Evolutionary conservation across 2,797 vertebrate species (phyloP).

Genomic region (Lateolabrax maculatus): DNA sequence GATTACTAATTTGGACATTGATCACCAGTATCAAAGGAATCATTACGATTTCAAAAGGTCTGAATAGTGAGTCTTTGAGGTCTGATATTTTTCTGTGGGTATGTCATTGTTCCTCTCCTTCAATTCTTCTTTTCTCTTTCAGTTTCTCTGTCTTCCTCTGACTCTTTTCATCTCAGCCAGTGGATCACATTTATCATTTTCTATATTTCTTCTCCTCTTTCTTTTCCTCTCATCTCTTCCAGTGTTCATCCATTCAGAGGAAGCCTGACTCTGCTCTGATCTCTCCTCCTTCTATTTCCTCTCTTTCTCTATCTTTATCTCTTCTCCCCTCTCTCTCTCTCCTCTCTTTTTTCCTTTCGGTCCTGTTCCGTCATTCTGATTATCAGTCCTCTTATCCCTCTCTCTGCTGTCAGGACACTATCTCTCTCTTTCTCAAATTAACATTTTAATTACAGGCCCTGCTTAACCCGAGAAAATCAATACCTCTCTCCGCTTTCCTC

Average conservation of each 20-base stretch:
- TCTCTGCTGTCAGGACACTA: conserved; percentile 96
- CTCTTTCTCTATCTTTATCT: not conserved
- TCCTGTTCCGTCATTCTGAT: conserved; percentile 77
- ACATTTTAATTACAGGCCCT: conserved; percentile 99
- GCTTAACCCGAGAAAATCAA: conserved; percentile 96
- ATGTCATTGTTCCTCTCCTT: conserved; percentile 10
- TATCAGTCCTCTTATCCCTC: conserved; percentile 95
- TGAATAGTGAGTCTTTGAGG: not conserved
- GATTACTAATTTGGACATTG: not conserved
- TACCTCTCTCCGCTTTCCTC: conserved; percentile 88
- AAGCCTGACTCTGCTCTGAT: not conserved
- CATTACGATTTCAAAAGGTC: not conserved
- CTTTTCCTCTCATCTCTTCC: conserved; percentile 53
- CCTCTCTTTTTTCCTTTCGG: conserved; percentile 64
- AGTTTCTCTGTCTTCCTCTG: not conserved
- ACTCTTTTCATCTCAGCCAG: conserved; percentile 13
- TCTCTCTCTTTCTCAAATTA: conserved; percentile 99
- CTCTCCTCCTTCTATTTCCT: conserved; percentile 2
- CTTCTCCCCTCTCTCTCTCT: conserved; percentile 14
- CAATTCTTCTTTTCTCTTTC: not conserved
- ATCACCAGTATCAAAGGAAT: not conserved
- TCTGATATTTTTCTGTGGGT: not conserved
- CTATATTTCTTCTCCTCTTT: conserved; percentile 25
- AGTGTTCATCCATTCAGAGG: not conserved
- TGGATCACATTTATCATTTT: conserved; percentile 42